Evolutionary conservation across 2,888 invertebrate species (phyloP), one percentile per base, ranked within the genome.

Genomic region (Lissonota sp.): DNA sequence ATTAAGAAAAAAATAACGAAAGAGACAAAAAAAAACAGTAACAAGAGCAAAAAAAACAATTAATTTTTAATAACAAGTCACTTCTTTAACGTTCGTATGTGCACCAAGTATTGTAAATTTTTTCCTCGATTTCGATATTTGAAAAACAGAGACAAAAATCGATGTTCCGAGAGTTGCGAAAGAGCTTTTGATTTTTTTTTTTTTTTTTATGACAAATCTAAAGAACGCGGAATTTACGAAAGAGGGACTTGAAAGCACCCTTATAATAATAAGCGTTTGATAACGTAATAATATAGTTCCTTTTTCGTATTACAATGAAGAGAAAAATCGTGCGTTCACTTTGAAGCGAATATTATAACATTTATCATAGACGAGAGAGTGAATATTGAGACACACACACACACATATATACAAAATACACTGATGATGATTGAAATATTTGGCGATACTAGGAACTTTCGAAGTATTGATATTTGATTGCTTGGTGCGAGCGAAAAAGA

Each of bases 221-320:
- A 42, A 55, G 53, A 53, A n/a, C 6, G 14, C 12, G 7, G 39
- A 57, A 53, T 70, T 40, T 12, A 51, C 39, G 66, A 71, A 66
- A 40, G 26, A 63, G 70, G 66, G 39, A 62, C 60, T 49, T 44
- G 37, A 64, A 46, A 12, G 37, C 44, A 73, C 37, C 26, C 63
- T 44, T 60, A 53, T 66, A 42, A 63, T 69, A 69, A 69, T 44
- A 62, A 73, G 55, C 69, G 69, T 79, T 74, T 39, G 44, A 57
- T 64, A 69, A 58, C 44, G 57, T 51, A 51, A 64, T 57, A n/a
- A 49, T 6, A 70, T 74, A 64, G 79, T 79, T 79, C 74, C 79
- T 79, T 67, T 72, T 78, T 78, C 72, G 64, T 63, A 70, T 64
- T 51, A 51, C 12, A 6, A 14, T 53, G 26, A 26, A 26, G 26